Evolutionary conservation across 2,113 vertebrate genomes (phyloP).

Genomic region (Urocolius indicus): DNA sequence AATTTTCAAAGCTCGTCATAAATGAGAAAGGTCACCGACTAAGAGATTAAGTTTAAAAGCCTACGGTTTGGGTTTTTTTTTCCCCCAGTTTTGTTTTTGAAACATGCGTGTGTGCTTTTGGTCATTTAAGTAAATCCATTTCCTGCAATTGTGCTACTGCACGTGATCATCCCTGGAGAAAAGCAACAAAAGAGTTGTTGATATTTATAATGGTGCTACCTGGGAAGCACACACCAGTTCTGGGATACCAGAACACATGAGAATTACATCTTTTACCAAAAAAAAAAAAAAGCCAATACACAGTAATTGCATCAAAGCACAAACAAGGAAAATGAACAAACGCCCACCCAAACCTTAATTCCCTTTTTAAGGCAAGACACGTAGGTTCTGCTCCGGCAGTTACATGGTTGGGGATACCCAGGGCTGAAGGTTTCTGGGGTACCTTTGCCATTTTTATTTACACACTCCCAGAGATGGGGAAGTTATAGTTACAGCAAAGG

Average conservation of each 20-base stretch:
- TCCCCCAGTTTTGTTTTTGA: background rate
- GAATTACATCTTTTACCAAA: background rate
- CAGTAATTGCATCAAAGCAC: background rate
- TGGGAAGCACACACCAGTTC: rapidly evolving
- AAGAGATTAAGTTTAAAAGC: background rate
- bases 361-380: background rate
- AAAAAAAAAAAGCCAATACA: background rate
- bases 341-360: rapidly evolving
- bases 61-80: background rate
- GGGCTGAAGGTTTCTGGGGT: rapidly evolving
- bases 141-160: background rate
- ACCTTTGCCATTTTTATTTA: background rate
- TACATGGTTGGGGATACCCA: rapidly evolving
- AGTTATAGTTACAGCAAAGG: background rate
- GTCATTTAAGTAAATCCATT: background rate
- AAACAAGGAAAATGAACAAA: background rate
- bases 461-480: background rate
- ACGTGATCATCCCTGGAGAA: no score
- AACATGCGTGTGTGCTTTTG: rapidly evolving
- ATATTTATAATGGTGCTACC: background rate
- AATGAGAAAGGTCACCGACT: background rate
- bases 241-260: background rate
- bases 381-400: rapidly evolving
- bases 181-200: rapidly evolving
- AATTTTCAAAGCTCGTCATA: background rate